Conservation (phyloP, 2,797 vertebrate genomes). For the Pipistrellus nathusii region DNA sequence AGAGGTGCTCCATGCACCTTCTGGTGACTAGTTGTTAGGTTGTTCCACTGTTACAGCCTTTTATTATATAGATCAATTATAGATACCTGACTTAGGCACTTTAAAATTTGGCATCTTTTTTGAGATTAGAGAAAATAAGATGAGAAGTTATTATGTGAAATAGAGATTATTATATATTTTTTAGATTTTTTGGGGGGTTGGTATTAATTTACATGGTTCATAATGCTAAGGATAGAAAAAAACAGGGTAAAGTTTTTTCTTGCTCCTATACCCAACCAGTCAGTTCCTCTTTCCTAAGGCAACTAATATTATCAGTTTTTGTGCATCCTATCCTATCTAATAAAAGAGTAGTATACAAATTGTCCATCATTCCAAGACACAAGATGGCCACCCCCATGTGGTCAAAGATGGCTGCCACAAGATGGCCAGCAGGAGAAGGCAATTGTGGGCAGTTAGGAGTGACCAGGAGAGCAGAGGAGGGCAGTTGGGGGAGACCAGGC, state of each 20-base stretch:
- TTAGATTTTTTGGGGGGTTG: constrained; percentile 6
- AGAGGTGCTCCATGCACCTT: too few species aligned
- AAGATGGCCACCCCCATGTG: too few species aligned
- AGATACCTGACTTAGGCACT: background rate
- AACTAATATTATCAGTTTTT: constrained; percentile 10
- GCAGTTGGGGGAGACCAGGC: too few species aligned
- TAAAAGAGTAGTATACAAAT: too few species aligned
- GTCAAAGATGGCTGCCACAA: too few species aligned
- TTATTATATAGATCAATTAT: background rate
- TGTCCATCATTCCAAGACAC: too few species aligned
- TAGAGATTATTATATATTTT: constrained; percentile 28
- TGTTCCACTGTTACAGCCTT: too few species aligned
- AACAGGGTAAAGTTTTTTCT: background rate
- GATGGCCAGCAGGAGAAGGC: too few species aligned
- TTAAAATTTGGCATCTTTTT: background rate
- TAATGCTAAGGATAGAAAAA: background rate
- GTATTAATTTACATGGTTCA: background rate
- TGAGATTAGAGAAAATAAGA: background rate
- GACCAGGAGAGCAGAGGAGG: too few species aligned
- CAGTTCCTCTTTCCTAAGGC: background rate
- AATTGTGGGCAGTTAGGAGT: too few species aligned
- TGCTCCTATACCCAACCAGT: background rate
- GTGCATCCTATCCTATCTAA: background rate
- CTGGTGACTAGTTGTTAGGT: too few species aligned
- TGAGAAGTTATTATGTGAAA: constrained; percentile 31